Base-by-base conservation (phyloP, 2,113 vertebrate genomes). In the Salvator merianae region DNA sequence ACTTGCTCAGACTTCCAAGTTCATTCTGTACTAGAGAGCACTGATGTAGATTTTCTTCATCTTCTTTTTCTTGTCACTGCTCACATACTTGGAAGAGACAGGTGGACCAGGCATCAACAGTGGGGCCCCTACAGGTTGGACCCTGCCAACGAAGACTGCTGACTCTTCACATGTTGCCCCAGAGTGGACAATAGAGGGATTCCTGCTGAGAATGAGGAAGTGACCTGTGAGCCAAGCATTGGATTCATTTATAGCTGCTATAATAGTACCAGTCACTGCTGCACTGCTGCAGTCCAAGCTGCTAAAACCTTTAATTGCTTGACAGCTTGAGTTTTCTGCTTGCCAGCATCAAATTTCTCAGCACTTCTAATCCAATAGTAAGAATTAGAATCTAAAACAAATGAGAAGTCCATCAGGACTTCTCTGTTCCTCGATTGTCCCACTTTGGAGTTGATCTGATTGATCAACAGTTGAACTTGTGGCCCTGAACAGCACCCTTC, bases 261-360 rank as follows among this genome's bases (percentile, higher is more conserved):
- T 26, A 4, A 32, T 2, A 59, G 30, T 26, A n/a, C 73, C 30
- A 83, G 26, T 14, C 2, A n/a, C 62, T 68, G 20, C 20, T 68
- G 18, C 47, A 34, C 3, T 28, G 30, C 40, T 65, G n/a, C 40
- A 8, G 24, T 62, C 28, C 20, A 34, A 47, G 40, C 24, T 66
- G 66, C 53, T 72, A 73, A 74, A 74, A 55, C 53, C 38, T 22
- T 78, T 83, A 65, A 75, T 75, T 83, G 59, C 81, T 34, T 66
- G 59, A 75, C 59, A 75, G 55, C n/a, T 13, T 62, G 28, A 70
- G 7, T 43, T 85, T 53, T 71, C 76, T 71, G 50, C 50, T 59
- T 62, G 75, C 38, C 83, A 78, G 83, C 55, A 63, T 79, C 16
- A 79, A 5, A 78, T 72, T 79, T 71, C 66, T 78, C 69, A 4